Base-by-base conservation (phyloP, 2,888 invertebrate genomes). In the Oscheius sp. region DNA sequence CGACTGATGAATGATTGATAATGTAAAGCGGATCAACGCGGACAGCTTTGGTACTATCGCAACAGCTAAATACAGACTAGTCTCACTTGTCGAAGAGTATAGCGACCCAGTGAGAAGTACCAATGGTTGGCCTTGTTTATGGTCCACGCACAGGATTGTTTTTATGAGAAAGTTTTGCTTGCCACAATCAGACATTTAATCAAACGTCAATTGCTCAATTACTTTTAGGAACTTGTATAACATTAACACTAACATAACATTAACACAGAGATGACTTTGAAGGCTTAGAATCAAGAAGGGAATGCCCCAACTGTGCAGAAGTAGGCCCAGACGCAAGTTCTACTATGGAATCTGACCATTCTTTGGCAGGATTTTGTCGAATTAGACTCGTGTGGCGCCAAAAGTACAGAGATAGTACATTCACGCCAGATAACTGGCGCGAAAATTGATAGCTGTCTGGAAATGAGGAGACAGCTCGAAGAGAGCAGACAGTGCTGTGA, bases 401-500 rank as follows among this genome's bases (percentile, higher is more conserved):
- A 68, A 55, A 68, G 53, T 55, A 55, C 68, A 53, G 21, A 68
- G 47, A 42, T 37, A 33, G 55, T 32, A 29, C 53, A 33, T 13
- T 55, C 37, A 55, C 53, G n/a, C 53, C 48, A 55, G 68, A 68
- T 68, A 68, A 68, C 53, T 13, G n/a, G 68, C 48, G 65, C 55
- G 68, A 68, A 68, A 66, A 68, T 63, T 55, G 68, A 68, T 68
- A 68, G 68, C 53, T 68, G 68, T 68, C 68, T 68, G 68, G 42
- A 35, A 55, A 13, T 21, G 21, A 55, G 68, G 13, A 42, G 42
- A 42, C 42, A 42, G 4, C 42, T 42, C 42, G 42, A 42, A 42
- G 42, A 5, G 42, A 42, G 7, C 42, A 42, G 42, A 3, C 7
- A 42, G 42, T 42, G 3, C 42, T 42, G 42, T 42, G 42, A 42